phyloP scores from a whole-genome alignment of 2,888 invertebrate species.

The Julus scandinavius region DNA sequence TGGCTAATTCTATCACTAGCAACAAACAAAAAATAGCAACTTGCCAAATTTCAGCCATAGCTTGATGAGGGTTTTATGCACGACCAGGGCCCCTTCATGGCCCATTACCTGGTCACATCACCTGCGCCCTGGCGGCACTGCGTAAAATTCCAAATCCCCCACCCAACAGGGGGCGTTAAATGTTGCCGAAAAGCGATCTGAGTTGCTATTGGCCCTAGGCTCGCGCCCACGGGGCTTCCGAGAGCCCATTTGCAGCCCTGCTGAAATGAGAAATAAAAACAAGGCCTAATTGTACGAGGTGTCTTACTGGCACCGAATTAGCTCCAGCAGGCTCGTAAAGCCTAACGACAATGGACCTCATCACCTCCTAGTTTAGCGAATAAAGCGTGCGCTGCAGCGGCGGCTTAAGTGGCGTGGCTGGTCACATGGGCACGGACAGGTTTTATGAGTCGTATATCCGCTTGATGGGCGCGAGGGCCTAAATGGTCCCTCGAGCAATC shows the following conservation, averaged over 20 bases:
- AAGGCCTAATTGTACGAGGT: conserved; percentile 50
- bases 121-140: conserved; percentile 10
- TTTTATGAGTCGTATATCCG: conserved; percentile 15
- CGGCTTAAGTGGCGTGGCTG: conserved; percentile 18
- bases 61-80: neutral
- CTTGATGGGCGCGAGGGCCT: conserved; percentile 44
- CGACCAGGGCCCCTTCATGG: neutral
- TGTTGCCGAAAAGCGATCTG: neutral
- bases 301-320: conserved; percentile 48
- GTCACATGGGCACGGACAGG: conserved; percentile 6
- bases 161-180: conserved; percentile 8
- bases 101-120: neutral
- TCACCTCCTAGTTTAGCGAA: conserved; percentile 24
- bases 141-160: neutral
- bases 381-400: conserved; percentile 14
- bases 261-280: conserved; percentile 36
- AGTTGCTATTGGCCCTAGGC: no score
- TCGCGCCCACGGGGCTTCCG: neutral
- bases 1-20: no score
- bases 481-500: conserved; percentile 49
- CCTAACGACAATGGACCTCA: conserved; percentile 50
- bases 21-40: neutral
- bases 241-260: conserved; percentile 22
- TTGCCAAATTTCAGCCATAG: neutral
- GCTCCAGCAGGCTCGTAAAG: conserved; percentile 47